phyloP scores from a whole-genome alignment of 2,113 vertebrate genomes.

The Narcine bancroftii region DNA sequence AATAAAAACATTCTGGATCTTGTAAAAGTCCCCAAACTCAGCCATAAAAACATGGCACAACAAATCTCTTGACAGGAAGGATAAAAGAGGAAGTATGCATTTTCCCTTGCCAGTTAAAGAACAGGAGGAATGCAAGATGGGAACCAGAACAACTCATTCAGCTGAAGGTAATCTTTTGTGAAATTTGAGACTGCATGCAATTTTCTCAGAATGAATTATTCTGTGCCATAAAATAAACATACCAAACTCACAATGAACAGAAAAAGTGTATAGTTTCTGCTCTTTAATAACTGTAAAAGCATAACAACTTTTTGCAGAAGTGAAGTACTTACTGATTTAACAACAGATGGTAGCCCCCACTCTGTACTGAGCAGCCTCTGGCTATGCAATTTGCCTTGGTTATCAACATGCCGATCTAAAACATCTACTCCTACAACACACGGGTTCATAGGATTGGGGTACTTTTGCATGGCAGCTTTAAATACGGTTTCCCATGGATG shows the following conservation, averaged over 20 bases:
- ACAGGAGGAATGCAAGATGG: background rate
- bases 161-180: background rate
- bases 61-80: background rate
- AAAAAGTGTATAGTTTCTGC: conserved; percentile 38
- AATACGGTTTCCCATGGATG: conserved; percentile 95
- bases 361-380: conserved; percentile 86
- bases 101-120: background rate
- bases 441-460: conserved; percentile 96
- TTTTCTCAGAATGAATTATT: background rate
- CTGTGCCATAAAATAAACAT: background rate
- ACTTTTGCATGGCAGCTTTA: conserved; percentile 95
- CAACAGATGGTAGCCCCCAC: conserved; percentile 92
- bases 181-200: background rate
- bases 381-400: conserved; percentile 78
- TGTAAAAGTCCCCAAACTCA: background rate
- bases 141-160: background rate
- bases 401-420: conserved; percentile 70
- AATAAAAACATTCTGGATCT: background rate
- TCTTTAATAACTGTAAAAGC: background rate
- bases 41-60: background rate
- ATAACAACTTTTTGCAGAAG: background rate
- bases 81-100: background rate
- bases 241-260: background rate
- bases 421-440: conserved; percentile 91
- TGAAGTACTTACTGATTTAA: conserved; percentile 72